Percentiles rank a stretch among this genome's conserved stretches.
phyloP scores from a whole-genome alignment of 2,113 vertebrate genomes.

The Macaca nemestrina region DNA sequence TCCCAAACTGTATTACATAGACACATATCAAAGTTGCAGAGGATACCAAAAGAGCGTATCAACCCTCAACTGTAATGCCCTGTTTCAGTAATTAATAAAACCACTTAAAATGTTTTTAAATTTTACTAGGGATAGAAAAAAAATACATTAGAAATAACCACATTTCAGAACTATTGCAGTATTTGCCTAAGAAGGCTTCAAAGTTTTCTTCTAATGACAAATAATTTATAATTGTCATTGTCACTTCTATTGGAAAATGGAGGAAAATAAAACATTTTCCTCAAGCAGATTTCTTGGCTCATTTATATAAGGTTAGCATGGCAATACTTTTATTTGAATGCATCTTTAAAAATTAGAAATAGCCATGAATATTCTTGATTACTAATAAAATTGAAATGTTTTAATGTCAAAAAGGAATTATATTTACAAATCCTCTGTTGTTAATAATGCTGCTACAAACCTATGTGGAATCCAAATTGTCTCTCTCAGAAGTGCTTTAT shows the following conservation, averaged over 20 bases:
- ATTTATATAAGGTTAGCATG: neutral
- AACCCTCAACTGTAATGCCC: neutral
- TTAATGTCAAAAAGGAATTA: slow-evolving; percentile 3
- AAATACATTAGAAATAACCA: neutral
- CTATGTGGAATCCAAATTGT: neutral
- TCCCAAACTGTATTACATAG: slow-evolving; percentile 66
- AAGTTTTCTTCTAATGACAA: slow-evolving; percentile 24
- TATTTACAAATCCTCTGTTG: slow-evolving; percentile 4
- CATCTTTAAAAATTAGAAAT: neutral
- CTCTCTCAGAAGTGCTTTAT: neutral
- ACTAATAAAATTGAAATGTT: neutral
- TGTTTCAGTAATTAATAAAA: slow-evolving; percentile 69
- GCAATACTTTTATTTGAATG: neutral
- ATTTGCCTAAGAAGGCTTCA: neutral
- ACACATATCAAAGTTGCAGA: slow-evolving; percentile 66
- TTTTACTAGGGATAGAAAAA: neutral
- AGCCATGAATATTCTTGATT: neutral
- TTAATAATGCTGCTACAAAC: neutral
- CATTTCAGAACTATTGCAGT: neutral
- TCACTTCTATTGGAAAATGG: neutral
- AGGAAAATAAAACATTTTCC: slow-evolving; percentile 31
- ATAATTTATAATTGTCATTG: neutral
- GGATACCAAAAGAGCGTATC: slow-evolving; percentile 61
- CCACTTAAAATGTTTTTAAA: neutral
- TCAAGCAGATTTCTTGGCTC: neutral